Conservation (phyloP, 2,797 vertebrate genomes). For the Myiothlypis chrysogaster region DNA sequence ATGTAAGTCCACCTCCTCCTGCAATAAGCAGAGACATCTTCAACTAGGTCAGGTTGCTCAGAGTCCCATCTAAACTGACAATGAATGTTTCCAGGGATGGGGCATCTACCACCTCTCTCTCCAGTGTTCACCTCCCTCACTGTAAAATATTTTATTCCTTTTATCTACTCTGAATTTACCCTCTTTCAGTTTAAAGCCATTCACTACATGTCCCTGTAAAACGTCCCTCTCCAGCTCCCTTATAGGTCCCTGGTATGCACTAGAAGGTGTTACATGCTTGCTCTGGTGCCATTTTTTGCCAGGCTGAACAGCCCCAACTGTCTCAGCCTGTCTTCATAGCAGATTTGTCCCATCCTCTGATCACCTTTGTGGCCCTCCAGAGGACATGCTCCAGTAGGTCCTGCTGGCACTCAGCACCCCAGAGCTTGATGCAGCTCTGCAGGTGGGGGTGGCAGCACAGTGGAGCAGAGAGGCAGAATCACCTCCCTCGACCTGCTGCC, state of each 20-base stretch:
- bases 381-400: accelerated
- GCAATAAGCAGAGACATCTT: neutral
- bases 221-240: neutral
- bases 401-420: neutral
- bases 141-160: neutral
- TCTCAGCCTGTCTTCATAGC: accelerated
- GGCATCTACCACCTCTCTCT: neutral
- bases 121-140: neutral
- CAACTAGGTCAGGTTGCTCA: neutral
- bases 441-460: neutral
- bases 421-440: neutral
- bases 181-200: neutral
- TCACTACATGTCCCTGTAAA: neutral
- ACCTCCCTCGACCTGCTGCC: neutral
- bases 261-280: neutral
- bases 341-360: neutral
- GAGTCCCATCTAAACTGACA: neutral
- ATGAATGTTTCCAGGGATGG: neutral
- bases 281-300: neutral
- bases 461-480: neutral
- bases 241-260: neutral
- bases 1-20: neutral
- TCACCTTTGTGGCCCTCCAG: neutral
- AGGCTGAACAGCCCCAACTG: neutral
- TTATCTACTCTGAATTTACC: neutral